phyloP scores from a whole-genome alignment of 2,113 vertebrate species.

The Pitta sordida region DNA sequence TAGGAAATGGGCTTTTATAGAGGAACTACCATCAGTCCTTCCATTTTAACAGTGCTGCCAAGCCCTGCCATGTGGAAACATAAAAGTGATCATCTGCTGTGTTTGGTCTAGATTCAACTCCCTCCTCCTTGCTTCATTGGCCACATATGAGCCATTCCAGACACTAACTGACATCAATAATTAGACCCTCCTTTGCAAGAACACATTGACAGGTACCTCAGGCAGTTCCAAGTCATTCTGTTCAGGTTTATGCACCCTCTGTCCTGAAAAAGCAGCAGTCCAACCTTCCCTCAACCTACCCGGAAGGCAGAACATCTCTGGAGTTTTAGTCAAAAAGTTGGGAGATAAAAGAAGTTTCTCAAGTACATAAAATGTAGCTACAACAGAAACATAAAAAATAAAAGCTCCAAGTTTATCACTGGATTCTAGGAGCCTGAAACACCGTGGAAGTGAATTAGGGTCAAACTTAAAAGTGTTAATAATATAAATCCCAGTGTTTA shows the following conservation, averaged over 20 bases:
- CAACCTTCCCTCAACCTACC: slow-evolving; percentile 46
- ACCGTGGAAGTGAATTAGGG: neutral
- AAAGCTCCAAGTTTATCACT: neutral
- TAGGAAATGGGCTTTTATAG: neutral
- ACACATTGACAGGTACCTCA: slow-evolving; percentile 48
- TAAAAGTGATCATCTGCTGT: neutral
- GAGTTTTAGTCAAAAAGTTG: neutral
- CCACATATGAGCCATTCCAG: neutral
- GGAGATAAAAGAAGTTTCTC: neutral
- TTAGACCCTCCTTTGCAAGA: slow-evolving; percentile 21
- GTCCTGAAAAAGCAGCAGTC: neutral
- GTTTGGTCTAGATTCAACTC: slow-evolving; percentile 16
- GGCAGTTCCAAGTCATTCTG: slow-evolving; percentile 6
- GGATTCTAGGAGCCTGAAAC: neutral
- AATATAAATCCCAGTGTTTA: neutral
- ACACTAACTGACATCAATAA: slow-evolving; percentile 41
- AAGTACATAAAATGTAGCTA: neutral
- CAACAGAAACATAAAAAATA: neutral
- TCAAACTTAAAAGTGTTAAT: neutral
- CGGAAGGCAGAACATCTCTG: slow-evolving; percentile 1
- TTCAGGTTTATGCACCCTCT: slow-evolving; percentile 40
- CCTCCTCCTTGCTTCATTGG: neutral
- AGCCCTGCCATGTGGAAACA: neutral
- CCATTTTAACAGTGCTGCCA: neutral
- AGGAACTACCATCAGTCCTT: neutral